Conservation (phyloP, 2,888 invertebrate genomes). For the Pseudanteris insignis region DNA sequence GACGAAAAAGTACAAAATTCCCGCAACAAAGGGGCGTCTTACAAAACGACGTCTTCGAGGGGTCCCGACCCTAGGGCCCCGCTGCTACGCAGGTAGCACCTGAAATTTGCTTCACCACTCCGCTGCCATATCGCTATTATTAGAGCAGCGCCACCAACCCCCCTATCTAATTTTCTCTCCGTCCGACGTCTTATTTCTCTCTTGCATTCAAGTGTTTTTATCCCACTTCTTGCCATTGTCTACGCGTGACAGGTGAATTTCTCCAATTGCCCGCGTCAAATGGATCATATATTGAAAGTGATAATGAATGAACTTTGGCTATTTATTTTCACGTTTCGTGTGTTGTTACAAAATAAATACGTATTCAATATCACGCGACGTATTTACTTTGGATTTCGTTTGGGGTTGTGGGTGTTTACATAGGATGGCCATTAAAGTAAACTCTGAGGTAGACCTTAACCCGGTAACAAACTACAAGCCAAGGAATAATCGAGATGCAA, state of each 20-base stretch:
- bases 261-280: no score
- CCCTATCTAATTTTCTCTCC: slow-evolving; percentile 15
- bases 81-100: slow-evolving; percentile 61
- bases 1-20: slow-evolving; percentile 56
- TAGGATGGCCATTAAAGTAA: slow-evolving; percentile 19
- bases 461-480: no score
- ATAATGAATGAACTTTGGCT: no score
- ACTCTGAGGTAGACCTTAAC: no score
- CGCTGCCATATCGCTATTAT: slow-evolving; percentile 13
- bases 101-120: no score
- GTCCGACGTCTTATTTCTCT: slow-evolving; percentile 9
- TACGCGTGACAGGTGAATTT: slow-evolving; percentile 46
- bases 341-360: slow-evolving; percentile 23
- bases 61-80: slow-evolving; percentile 48
- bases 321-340: slow-evolving; percentile 15
- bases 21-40: slow-evolving; percentile 55
- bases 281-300: slow-evolving; percentile 10
- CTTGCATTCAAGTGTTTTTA: neutral
- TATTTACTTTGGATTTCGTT: slow-evolving; percentile 5
- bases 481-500: no score
- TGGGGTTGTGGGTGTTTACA: slow-evolving; percentile 13
- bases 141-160: slow-evolving; percentile 25
- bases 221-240: slow-evolving; percentile 4
- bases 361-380: slow-evolving; percentile 9
- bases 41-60: slow-evolving; percentile 52